Conservation (phyloP, 2,888 invertebrate genomes). For the Drosophila suboccidentalis region DNA sequence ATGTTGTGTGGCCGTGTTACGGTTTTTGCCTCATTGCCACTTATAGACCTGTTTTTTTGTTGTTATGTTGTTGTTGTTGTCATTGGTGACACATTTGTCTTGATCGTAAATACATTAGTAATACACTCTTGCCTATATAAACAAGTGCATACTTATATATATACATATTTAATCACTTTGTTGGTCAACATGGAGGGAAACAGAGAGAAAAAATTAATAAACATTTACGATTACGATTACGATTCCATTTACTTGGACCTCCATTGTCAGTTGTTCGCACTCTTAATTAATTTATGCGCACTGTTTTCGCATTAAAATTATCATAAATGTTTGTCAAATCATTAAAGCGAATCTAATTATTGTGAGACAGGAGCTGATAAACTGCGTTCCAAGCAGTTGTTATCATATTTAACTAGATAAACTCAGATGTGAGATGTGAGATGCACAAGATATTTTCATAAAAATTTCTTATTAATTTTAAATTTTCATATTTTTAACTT, state of each 20-base stretch:
- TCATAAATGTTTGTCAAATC: conserved; percentile 58
- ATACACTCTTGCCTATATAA: conserved; percentile 40
- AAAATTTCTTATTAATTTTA: too few species aligned
- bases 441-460: too few species aligned
- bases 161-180: conserved; percentile 56
- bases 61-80: conserved; percentile 42
- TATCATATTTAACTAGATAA: neutral
- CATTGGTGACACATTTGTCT: conserved; percentile 75
- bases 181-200: conserved; percentile 6
- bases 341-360: conserved; percentile 35
- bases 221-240: conserved; percentile 73
- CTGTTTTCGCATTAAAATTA: conserved; percentile 65
- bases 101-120: conserved; percentile 76
- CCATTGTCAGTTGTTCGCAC: conserved; percentile 37
- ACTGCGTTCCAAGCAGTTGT: neutral
- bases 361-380: conserved; percentile 28
- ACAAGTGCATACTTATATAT: conserved; percentile 15
- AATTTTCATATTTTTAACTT: too few species aligned
- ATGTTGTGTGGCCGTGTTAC: conserved; percentile 79
- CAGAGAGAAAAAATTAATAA: conserved; percentile 59
- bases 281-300: conserved; percentile 75
- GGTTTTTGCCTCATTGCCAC: conserved; percentile 76
- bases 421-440: neutral
- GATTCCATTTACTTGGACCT: conserved; percentile 34
- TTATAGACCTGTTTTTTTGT: conserved; percentile 50